A percentile compares a stretch with the other conserved stretches of the same genome.
Conservation (phyloP, 2,797 vertebrate species). For the Poecilia wingei region DNA sequence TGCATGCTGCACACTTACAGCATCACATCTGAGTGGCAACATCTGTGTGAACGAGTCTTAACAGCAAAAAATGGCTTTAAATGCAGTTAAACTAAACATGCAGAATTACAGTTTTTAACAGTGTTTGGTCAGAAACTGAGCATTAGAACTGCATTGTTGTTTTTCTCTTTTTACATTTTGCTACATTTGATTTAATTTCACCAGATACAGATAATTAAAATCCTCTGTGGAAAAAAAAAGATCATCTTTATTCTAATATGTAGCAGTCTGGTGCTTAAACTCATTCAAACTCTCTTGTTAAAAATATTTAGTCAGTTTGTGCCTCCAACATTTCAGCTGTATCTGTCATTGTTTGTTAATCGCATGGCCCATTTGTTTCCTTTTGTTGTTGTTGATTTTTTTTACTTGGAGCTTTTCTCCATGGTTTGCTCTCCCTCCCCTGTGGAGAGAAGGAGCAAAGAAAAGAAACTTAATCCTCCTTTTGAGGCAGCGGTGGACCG, state of each 20-base stretch:
- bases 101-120: not conserved
- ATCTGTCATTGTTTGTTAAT: constrained; percentile 35
- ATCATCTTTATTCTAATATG: constrained; percentile 8
- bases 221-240: not conserved
- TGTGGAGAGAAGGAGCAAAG: constrained; percentile 54
- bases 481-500: constrained; percentile 70
- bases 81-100: not conserved
- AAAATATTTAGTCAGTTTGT: not conserved
- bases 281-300: not conserved
- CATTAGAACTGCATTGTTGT: not conserved
- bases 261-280: not conserved
- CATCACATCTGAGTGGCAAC: not conserved
- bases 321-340: constrained; percentile 3
- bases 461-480: constrained; percentile 75
- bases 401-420: constrained; percentile 5
- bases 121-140: not conserved
- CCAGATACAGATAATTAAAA: not conserved
- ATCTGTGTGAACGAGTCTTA: not conserved
- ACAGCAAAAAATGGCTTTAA: not conserved
- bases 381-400: constrained; percentile 27
- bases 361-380: constrained; percentile 25
- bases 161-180: not conserved
- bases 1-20: not conserved
- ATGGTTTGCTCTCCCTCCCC: constrained; percentile 37
- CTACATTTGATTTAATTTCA: not conserved